These are phyloP conservation scores for Crotalus tigris DNA, from an alignment of 2,113 vertebrate species.

Conservation along the genomic window DNA sequence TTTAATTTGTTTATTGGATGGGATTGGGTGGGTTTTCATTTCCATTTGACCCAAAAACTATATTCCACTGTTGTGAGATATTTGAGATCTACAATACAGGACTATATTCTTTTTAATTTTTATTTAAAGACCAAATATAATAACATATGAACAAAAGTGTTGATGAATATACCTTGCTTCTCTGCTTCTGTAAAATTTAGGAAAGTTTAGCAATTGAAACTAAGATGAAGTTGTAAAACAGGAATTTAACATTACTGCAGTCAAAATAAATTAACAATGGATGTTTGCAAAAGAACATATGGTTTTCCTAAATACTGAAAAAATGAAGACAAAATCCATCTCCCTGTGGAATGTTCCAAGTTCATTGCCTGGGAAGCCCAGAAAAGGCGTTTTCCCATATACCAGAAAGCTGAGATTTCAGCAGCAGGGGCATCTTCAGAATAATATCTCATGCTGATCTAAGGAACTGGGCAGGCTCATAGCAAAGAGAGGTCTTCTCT, in stretches of 20 bases:
- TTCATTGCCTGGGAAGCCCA: background rate
- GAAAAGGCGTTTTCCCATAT: background rate
- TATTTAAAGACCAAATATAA: background rate
- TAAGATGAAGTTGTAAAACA: background rate
- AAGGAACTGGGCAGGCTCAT: background rate
- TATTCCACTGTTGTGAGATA: background rate
- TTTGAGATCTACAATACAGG: background rate
- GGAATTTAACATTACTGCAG: background rate
- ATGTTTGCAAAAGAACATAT: background rate
- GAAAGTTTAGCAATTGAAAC: background rate
- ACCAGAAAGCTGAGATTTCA: background rate
- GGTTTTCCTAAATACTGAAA: background rate
- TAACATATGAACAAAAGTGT: background rate
- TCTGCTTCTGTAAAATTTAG: background rate
- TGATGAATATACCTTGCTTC: background rate
- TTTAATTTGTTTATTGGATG: background rate
- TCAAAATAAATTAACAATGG: background rate
- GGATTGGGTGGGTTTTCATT: background rate
- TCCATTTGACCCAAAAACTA: background rate
- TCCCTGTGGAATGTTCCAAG: background rate
- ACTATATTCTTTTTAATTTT: background rate
- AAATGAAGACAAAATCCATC: background rate
- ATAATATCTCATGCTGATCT: background rate
- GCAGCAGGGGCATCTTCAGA: background rate
- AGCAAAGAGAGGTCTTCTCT: background rate